Conservation (phyloP, 2,113 vertebrate species). For the Rhinogobius similis region DNA sequence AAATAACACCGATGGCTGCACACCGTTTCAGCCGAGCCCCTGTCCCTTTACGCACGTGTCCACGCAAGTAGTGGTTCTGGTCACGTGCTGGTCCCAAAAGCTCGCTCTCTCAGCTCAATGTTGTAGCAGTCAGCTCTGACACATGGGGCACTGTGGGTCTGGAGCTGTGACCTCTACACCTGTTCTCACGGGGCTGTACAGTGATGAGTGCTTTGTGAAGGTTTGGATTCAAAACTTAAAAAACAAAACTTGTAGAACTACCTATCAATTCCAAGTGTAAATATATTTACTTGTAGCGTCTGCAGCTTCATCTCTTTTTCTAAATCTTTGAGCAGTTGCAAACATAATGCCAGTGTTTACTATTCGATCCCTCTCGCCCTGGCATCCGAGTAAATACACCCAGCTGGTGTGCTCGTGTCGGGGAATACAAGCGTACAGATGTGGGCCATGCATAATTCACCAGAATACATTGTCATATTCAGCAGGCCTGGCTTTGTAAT, state of each 20-base stretch:
- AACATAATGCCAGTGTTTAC: constrained; percentile 11
- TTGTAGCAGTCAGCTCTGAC: too few species aligned
- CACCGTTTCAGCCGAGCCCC: too few species aligned
- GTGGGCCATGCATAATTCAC: constrained; percentile 17
- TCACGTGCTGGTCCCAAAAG: too few species aligned
- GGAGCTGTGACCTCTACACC: too few species aligned
- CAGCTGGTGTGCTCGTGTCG: background rate
- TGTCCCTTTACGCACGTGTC: too few species aligned
- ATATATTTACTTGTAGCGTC: background rate
- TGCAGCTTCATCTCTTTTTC: background rate
- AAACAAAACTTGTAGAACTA: background rate
- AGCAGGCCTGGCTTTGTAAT: constrained; percentile 2
- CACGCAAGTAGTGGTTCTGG: too few species aligned
- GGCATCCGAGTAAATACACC: constrained; percentile 1
- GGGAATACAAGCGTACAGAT: constrained; percentile 20
- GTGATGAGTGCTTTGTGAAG: too few species aligned
- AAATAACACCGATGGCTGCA: too few species aligned
- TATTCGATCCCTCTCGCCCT: background rate
- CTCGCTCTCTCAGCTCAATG: too few species aligned
- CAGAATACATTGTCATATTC: constrained; percentile 32
- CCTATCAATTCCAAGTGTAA: background rate
- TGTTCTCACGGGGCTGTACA: too few species aligned
- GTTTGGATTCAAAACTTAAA: too few species aligned
- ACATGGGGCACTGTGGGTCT: too few species aligned
- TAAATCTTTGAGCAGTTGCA: background rate